phyloP scores from a whole-genome alignment of 2,797 vertebrate species.

The Coluber constrictor region DNA sequence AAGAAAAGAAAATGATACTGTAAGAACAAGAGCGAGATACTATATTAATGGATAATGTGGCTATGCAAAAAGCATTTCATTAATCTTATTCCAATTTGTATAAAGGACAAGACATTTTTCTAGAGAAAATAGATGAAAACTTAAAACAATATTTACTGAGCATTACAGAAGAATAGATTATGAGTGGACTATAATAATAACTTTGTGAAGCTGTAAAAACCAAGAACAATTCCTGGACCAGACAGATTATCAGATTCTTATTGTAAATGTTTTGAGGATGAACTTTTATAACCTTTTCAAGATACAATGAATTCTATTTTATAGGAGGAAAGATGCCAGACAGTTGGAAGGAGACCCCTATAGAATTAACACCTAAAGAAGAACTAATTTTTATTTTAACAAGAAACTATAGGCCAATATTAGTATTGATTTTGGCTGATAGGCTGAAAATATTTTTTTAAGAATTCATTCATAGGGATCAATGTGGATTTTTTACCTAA shows the following conservation, averaged over 20 bases:
- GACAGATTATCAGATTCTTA: background rate
- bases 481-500: background rate
- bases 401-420: background rate
- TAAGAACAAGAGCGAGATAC: background rate
- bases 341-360: background rate
- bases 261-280: background rate
- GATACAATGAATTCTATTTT: background rate
- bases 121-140: background rate
- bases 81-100: background rate
- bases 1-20: background rate
- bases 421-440: background rate
- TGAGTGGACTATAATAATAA: background rate
- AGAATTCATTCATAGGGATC: background rate
- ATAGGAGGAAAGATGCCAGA: background rate
- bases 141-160: background rate
- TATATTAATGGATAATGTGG: background rate
- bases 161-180: background rate
- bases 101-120: background rate
- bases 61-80: background rate
- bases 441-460: background rate
- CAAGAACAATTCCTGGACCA: background rate
- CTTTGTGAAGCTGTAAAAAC: background rate
- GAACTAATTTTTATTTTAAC: background rate
- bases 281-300: background rate
- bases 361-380: background rate